A percentile compares a stretch with the other conserved stretches of the same genome.
Conservation (phyloP, 2,797 vertebrate species). For the Okamejei kenojei region DNA sequence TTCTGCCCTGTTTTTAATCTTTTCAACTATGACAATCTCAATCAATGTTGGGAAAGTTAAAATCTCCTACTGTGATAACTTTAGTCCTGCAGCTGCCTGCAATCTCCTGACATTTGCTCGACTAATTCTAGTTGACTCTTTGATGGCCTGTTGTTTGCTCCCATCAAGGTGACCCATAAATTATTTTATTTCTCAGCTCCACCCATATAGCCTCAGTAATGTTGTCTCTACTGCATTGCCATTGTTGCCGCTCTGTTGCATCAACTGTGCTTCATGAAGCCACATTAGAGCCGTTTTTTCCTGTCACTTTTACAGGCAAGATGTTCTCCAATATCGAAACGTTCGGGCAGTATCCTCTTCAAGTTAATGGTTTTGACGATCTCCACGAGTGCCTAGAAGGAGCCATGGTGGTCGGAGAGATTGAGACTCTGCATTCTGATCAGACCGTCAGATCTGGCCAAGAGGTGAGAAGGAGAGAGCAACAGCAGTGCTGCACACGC, state of each 20-base stretch:
- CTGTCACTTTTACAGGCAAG: slow-evolving; percentile 59
- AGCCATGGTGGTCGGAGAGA: slow-evolving; percentile 85
- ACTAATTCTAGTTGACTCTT: too few relatives aligned
- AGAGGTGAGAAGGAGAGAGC: slow-evolving; percentile 62
- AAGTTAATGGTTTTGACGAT: slow-evolving; percentile 89
- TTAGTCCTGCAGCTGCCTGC: too few relatives aligned
- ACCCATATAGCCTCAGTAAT: background rate
- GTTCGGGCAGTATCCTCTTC: slow-evolving; percentile 96
- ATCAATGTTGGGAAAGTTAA: too few relatives aligned
- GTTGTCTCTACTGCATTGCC: too few relatives aligned
- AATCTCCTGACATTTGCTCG: too few relatives aligned
- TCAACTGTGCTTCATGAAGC: background rate
- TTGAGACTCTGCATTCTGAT: slow-evolving; percentile 68
- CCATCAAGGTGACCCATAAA: too few relatives aligned
- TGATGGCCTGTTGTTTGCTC: too few relatives aligned
- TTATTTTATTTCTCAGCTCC: too few relatives aligned
- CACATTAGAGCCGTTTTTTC: background rate
- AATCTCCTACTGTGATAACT: too few relatives aligned
- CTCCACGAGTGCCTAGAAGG: slow-evolving; percentile 88
- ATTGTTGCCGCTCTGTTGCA: background rate
- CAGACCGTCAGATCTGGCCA: slow-evolving; percentile 65
- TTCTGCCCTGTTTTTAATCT: too few relatives aligned
- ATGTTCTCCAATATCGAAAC: slow-evolving; percentile 82
- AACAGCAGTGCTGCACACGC: too few relatives aligned
- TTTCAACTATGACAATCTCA: too few relatives aligned